Percentiles rank a stretch among this genome's conserved stretches.
Conservation (phyloP, 2,797 vertebrate species). For the Pagetopsis macropterus region DNA sequence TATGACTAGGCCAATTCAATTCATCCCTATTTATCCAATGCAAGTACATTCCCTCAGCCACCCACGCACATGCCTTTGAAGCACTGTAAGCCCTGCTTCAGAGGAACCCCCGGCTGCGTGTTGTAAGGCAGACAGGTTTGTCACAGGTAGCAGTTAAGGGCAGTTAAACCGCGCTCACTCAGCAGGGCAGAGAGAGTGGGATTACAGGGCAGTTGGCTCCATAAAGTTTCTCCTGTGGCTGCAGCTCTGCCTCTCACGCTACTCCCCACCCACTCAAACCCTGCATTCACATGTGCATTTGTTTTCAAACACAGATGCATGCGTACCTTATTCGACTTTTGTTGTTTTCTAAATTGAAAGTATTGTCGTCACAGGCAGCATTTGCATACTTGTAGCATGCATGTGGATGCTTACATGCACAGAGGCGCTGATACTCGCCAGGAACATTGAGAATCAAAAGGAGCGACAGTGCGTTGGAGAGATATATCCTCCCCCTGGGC, state of each 20-base stretch:
- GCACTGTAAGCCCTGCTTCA: constrained; percentile 49
- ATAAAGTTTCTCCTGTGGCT: constrained; percentile 81
- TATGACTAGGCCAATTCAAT: constrained; percentile 16
- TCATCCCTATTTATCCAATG: constrained; percentile 18
- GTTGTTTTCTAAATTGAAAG: constrained; percentile 15
- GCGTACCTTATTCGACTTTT: constrained; percentile 1
- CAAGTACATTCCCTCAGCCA: constrained; percentile 47
- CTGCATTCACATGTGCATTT: constrained; percentile 9
- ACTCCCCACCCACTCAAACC: constrained; percentile 27
- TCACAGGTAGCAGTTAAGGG: constrained; percentile 82
- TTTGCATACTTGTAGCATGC: neutral
- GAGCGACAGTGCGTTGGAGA: constrained; percentile 53
- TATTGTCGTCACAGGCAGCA: neutral
- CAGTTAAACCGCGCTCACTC: constrained; percentile 77
- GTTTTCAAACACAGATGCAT: constrained; percentile 10
- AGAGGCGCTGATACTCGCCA: constrained; percentile 15
- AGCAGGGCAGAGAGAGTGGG: constrained; percentile 77
- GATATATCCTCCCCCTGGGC: constrained; percentile 70
- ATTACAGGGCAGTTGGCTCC: constrained; percentile 81
- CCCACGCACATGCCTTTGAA: constrained; percentile 67
- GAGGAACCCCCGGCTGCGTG: constrained; percentile 70
- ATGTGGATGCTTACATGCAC: neutral
- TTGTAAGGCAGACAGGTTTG: constrained; percentile 71
- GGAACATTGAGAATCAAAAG: constrained; percentile 54
- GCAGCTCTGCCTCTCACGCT: constrained; percentile 72